Evolutionary conservation across 2,113 vertebrate species (phyloP), one percentile per base, ranked within the genome.

Genomic region (Asarcornis scutulata): DNA sequence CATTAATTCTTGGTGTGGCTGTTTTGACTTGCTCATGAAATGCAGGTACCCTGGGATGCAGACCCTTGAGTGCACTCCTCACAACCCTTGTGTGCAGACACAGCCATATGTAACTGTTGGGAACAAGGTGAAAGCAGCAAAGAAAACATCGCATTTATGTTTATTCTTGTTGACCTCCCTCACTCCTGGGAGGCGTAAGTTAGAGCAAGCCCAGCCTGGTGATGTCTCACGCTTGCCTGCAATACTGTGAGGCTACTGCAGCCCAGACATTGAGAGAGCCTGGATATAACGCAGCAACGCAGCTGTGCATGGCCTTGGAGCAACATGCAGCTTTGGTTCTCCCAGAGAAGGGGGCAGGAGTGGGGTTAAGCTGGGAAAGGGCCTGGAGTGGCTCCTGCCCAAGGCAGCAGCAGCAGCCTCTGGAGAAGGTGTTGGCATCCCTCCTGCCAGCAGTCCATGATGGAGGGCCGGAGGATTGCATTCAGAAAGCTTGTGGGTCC

Each of bases 211-310:
- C 14, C 58, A 66, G 26, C 7, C 55, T 86, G 53, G 20, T 38
- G 63, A 17, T n/a, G 21, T 20, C 48, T 68, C 42, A 5, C n/a
- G 17, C 25, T 69, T 81, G n/a, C 18, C 63, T 42, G 29, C 26
- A 55, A 25, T 59, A 52, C 36, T 59, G 7, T 0, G 0, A n/a
- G 29, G 50, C 44, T 1, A 3, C 56, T 71, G 10, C 27, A 84
- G 36, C 46, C 31, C 27, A 52, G 59, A 59, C 13, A 26, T 3
- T 32, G 67, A 29, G 16, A 16, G 12, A 0, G 2, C 18, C 18
- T 72, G 71, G 60, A 18, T 60, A 14, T 42, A 64, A 64, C 66
- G 11, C 56, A 67, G 6, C 1, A 0, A 46, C 36, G 17, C 46
- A 16, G 27, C 27, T 1, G 0, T 3, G 8, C 17, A n/a, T 26